Evolutionary conservation across 2,888 invertebrate genomes (phyloP), one percentile per base, ranked within the genome.

Genomic region (Auanema sp.): DNA sequence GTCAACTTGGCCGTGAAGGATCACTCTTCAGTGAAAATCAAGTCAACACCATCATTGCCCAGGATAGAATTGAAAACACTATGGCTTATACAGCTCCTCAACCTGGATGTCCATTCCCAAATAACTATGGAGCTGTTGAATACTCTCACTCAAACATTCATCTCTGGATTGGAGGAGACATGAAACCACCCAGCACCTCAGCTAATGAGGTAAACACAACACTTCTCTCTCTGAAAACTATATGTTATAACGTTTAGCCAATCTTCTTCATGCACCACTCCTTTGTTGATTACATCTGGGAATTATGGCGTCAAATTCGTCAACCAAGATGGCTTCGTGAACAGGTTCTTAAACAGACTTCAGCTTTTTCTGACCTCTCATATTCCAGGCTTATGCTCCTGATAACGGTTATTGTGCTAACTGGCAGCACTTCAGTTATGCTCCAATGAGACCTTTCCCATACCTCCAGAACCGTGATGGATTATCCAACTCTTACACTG

Each of bases 231-330:
- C 47, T 16, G 4, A 47, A 5, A 21, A 3, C 47, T 47, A 16
- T 21, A n/a, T 47, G 25, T 21, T 14, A 51, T n/a, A n/a, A n/a
- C n/a, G n/a, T 65, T 25, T 60, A 79, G 66, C 82, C 82, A 23
- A 71, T 83, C 64, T 82, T 82, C 76, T 82, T 80, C 76, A 75
- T 85, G 68, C 84, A 84, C 54, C 85, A 85, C 68, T 78, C 83
- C 4, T 85, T 84, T 66, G 81, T 84, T 60, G 85, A 85, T 71
- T 77, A 83, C 43, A 68, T 85, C 18, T 85, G 84, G 84, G 84
- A 85, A 61, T 75, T 76, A 52, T 82, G 82, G 82, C 71, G 82
- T 16, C 82, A 83, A 60, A 55, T 77, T 42, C 71, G 75, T 56
- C 82, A 82, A 55, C 76, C 79, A 21, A 68, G 76, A 66, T 83